Base-by-base conservation (phyloP, 2,888 invertebrate genomes). In the Alsophila aescularia region DNA sequence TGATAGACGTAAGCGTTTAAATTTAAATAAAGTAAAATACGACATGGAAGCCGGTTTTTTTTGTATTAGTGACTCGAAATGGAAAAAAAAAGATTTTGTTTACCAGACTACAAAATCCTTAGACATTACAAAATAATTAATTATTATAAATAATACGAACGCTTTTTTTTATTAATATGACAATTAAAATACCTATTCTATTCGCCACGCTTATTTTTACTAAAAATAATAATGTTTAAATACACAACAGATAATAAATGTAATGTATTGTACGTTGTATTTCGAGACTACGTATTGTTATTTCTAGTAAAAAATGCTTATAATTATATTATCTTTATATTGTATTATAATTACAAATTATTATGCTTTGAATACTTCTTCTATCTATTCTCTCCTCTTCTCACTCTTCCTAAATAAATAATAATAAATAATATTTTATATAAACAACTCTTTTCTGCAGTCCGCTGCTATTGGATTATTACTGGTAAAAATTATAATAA, bases 391-490 rank as follows among this genome's bases (percentile, higher is more conserved):
- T 57, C 21, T 63, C 37, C 43, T 50, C 53, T 47, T 55, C 57
- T 56, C 62, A 60, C 49, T 47, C 49, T 54, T 59, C 12, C 31
- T 69, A 68, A 70, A 67, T 60, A 69, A 73, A 77, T 73, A 70
- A 76, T 72, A 72, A 75, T 73, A 70, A 75, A 79, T 79, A 80
- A 82, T 79, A 80, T 74, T 77, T 75, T 77, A 75, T 72, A 72
- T 75, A 74, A 78, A 73, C 73, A 73, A 77, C 79, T 81, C 74
- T 92, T 90, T 92, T 92, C 92, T 93, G 92, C 94, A 95, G 95
- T 94, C 94, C 86, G 94, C 94, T 90, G 94, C 94, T 87, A 94
- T 95, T 86, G 95, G 95, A 94, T 93, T 94, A 85, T 92, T 95
- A 91, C 93, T 95, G 95, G 95, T 95, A 95, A 95, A 92, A 61